Evolutionary conservation across 2,888 invertebrate species (phyloP), one percentile per base, ranked within the genome.

Genomic region (Parthenolecanium corni): DNA sequence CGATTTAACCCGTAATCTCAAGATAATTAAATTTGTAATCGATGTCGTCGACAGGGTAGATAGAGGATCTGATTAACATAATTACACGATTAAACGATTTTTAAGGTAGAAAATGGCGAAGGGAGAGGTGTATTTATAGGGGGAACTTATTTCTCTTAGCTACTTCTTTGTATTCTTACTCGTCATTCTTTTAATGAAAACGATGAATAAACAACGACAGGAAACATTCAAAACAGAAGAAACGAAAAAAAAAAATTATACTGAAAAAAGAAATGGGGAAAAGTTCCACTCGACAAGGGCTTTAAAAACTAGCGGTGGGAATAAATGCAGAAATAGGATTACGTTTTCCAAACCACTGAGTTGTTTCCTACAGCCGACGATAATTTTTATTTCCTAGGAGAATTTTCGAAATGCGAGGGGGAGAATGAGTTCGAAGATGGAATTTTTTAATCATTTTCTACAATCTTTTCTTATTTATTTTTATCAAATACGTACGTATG

Each of bases 311-410:
- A 49, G 49, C 49, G 23, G 49, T 49, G 56, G 56, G 46, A 58
- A 47, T 58, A 58, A 58, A 58, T 23, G 47, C 2, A 36, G 38
- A 61, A 61, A 61, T 51, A 61, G 61, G 61, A 61, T 61, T 61
- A 61, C 61, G 61, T 61, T 61, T 61, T 61, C 61, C 61, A 61
- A 61, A 61, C 61, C 61, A 61, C 61, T 61, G 61, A 38, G 31
- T 61, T 51, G 61, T 49, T 61, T 49, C 46, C 31, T 21, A n/a
- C 20, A n/a, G 36, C 6, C 23, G 21, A 61, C 49, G 61, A 61
- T 61, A 61, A 61, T 61, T 61, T 61, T 61, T 51, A 61, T 61
- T 61, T 47, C 61, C 51, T 49, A 3, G 24, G 61, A 61, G 61
- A 61, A 49, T 49, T 49, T 21, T 21, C 18, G 21, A 49, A 20